Base-by-base conservation (phyloP, 2,113 vertebrate genomes). In the Aspidoscelis tigris region DNA sequence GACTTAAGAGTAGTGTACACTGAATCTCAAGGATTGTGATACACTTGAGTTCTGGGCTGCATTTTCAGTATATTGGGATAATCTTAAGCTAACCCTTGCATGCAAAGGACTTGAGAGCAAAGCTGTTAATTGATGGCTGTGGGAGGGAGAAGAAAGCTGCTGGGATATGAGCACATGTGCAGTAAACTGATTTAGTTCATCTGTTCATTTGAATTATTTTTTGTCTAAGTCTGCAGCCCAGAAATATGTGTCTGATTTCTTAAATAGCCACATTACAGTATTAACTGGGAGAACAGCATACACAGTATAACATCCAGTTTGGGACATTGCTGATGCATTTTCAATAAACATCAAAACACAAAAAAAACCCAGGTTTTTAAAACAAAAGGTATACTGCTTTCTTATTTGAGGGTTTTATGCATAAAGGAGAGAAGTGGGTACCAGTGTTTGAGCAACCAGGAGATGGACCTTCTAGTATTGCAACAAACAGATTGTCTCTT, bases 281-380 rank as follows among this genome's bases (percentile, higher is more conserved):
- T 75, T 82, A 68, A 44, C 22, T 84, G 71, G 65, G 10, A 82
- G 74, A 73, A 81, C 64, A 91, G 72, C 77, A n/a, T 82, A 86
- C 33, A 65, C 80, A 92, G 22, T 86, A 82, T 75, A 87, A 88
- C 93, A 87, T 5, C 21, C 88, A 18, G 66, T 78, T 93, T 61
- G 75, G 80, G 80, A 89, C 89, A 91, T 87, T 93, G 74, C 89
- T 74, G 20, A 41, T 85, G 47, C 89, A 77, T 87, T 90, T 86
- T 91, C 84, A 83, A 44, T 90, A 61, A 84, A 43, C 33, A n/a
- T 21, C 73, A 83, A 39, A 61, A 61, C 18, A 18, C 33, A 33
- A 33, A 79, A 61, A 74, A 74, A 83, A 87, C 3, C 80, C 89
- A 88, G 83, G 68, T 85, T 86, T 84, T 84, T 21, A 90, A 89